A percentile compares a stretch with the other conserved stretches of the same genome.
Conservation (phyloP, 2,888 invertebrate species). For the Caenorhabditis wallacei region DNA sequence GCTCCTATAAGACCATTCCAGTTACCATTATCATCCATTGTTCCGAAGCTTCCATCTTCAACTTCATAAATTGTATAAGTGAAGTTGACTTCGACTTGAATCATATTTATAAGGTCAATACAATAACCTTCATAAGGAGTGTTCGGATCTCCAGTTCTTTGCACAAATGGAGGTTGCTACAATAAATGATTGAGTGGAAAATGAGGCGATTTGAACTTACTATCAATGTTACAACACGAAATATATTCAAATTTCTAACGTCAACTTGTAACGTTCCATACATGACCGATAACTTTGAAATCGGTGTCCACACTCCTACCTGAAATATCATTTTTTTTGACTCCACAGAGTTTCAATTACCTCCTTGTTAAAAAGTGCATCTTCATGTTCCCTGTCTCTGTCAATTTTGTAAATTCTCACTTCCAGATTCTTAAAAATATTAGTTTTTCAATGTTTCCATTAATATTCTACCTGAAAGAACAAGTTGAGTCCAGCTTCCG, state of each 20-base stretch:
- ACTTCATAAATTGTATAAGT: conserved; percentile 91
- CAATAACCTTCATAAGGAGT: conserved; percentile 89
- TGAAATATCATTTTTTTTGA: conserved; percentile 39
- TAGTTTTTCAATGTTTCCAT: no score
- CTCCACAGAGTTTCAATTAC: conserved; percentile 43
- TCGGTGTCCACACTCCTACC: conserved; percentile 81
- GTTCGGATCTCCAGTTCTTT: conserved; percentile 69
- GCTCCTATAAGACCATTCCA: conserved; percentile 90
- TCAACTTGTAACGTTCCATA: conserved; percentile 79
- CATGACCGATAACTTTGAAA: conserved; percentile 72
- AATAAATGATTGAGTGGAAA: conserved; percentile 52
- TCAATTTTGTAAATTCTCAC: conserved; percentile 77
- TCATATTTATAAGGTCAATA: conserved; percentile 93
- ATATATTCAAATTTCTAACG: conserved; percentile 76
- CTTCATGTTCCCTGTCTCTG: conserved; percentile 70
- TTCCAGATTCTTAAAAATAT: conserved; percentile 73
- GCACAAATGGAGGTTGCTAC: conserved; percentile 86
- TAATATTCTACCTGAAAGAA: conserved; percentile 69
- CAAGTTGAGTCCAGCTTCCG: conserved; percentile 47
- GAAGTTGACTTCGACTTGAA: conserved; percentile 90
- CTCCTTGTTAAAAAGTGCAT: conserved; percentile 78
- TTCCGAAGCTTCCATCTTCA: conserved; percentile 91
- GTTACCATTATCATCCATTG: conserved; percentile 91
- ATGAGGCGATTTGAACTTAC: conserved; percentile 62
- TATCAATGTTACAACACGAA: conserved; percentile 78